Base-by-base conservation (phyloP, 1,140 invertebrate species). In the Cyphomyrmex costatus region DNA sequence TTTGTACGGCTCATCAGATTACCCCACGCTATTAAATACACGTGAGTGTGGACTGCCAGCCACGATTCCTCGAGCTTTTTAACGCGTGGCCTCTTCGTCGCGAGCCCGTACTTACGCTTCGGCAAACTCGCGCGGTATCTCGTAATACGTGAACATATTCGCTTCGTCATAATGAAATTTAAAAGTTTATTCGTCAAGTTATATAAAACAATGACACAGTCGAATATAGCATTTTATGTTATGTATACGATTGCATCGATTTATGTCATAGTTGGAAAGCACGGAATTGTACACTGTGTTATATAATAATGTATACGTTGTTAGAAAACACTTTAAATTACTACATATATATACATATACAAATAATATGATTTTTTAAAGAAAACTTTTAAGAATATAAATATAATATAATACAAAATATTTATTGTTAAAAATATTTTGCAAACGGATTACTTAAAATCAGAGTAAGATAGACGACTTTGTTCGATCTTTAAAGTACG, bases 1-100 rank as follows among this genome's bases (percentile, higher is more conserved):
- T 68, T 79, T 68, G 84, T 79, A 68, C 77, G n/a, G 63, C 63
- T 86, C 84, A 86, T 86, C 76, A 86, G 84, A 86, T 86, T 86
- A 86, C 14, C 36, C 36, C 61, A 46, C 42, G 74, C 84, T 86
- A 86, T 86, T 86, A 86, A 86, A 86, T 79, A 86, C 76, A 86
- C 84, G 76, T 60, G 53, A 80, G 65, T 80, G 76, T 60, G 36
- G 53, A 46, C 68, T 73, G 53, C 56, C 66, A 83, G 36, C 42
- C 68, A 83, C 53, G 53, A 83, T 83, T 83, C 79, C 66, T 33
- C 53, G 53, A 24, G 66, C 14, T 83, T 83, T 83, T 74, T 71
- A 73, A 60, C 21, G 27, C 71, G 21, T 71, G 58, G 24, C 12
- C 56, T 33, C 46, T 36, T 77, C 58, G 30, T 14, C 33, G 42